Base-by-base conservation (phyloP, 2,797 vertebrate genomes). In the Brotogeris chrysoptera region DNA sequence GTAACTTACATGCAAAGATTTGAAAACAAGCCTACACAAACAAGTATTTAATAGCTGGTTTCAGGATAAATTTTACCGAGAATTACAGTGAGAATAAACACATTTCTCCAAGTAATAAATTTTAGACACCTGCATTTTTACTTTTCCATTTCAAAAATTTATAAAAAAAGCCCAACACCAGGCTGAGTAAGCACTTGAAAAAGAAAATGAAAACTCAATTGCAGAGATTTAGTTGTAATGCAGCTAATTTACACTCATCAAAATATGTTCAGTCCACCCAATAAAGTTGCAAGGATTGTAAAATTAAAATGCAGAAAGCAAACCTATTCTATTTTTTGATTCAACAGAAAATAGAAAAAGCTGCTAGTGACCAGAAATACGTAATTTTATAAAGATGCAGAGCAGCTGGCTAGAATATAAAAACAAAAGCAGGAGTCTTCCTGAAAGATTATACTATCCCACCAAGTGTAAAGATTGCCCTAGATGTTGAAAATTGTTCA, bases 21-120 rank as follows among this genome's bases (percentile, higher is more conserved):
- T 91, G 50, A 91, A 94, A 96, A 72, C 68, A 90, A 86, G 50
- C 24, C 52, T 81, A 68, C 57, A 85, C 13, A 95, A 94, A 52
- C 30, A 72, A 27, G 10, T 49, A 76, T 47, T 84, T 74, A 71
- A 46, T 24, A 94, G 65, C 32, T 63, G 47, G 16, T 70, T 86
- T 80, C 24, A 36, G 70, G 83, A 60, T 57, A 78, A 36, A 55
- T 69, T 95, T 83, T 66, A 77, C 32, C 20, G 52, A 65, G 60
- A 78, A 81, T 32, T 28, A 90, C 92, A 57, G 41, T 27, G 68
- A 39, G n/a, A 83, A 34, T 50, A 74, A 95, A 60, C 17, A 36
- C 20, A 52, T 64, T 88, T 74, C 19, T 65, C 41, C 46, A 68
- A 57, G 43, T 16, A n/a, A 41, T 57, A 92, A 2, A 30, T 72